Base-by-base conservation (phyloP, 92 coral and sea anemone genomes). In the Siderastrea siderea region DNA sequence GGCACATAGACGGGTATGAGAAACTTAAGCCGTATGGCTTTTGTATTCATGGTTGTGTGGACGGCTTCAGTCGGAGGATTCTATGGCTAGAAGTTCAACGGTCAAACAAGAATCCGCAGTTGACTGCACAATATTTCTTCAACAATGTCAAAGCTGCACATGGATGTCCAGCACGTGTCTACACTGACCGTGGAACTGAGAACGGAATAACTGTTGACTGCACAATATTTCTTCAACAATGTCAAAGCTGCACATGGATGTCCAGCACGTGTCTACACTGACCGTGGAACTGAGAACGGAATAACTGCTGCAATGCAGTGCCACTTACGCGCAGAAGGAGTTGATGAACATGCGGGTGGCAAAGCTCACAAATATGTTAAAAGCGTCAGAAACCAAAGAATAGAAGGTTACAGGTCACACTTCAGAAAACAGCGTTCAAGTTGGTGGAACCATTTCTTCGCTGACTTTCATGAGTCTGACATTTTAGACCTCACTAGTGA, bases 1-100 rank as follows among this genome's bases (percentile, higher is more conserved):
- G 96, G 98, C 98, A 93, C 80, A 47, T 91, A 47, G 96, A 93
- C 46, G 95, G 92, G 17, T 91, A 91, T 59, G 92, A 94, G 47
- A 89, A 89, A 65, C 81, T 92, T 14, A 94, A 85, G 83, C 94
- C 89, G 11, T 94, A 63, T 70, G 96, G 93, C 47, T 89, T 90
- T 74, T 92, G 94, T 60, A 78, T 95, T 55, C 95, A 95, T 19
- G 91, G 91, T 3, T 87, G 93, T 13, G 84, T 88, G 3, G 98
- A 95, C 38, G 93, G 94, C 76, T 90, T 90, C 64, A 92, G 95
- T 54, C 62, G 94, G 46, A 82, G 90, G 74, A 77, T 94, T 72
- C 53, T 92, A 53, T 92, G 98, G 98, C 76, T 90, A 16, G 90
- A 92, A 59, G 82, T 92, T 65, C 95, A 94, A 81, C 82, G 87